Evolutionary conservation across 2,888 invertebrate genomes (phyloP), one percentile per base, ranked within the genome.

Genomic region (Scrobipalpa costella): DNA sequence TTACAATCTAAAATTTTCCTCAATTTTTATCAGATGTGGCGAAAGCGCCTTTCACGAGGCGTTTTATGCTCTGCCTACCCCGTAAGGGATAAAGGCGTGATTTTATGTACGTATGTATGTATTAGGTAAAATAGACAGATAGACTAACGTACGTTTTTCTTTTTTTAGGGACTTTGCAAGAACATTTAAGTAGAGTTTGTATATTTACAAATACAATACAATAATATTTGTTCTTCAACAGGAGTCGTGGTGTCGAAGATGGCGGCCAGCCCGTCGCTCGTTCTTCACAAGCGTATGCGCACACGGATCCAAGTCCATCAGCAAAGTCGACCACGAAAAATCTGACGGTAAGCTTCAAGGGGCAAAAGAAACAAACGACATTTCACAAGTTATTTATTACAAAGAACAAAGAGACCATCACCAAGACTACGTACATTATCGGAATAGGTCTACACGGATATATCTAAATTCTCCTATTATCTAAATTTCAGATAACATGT

Each of bases 191-290:
- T 3, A 27, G 27, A 27, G 27, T 27, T 27, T 27, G 27, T 27
- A 27, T 27, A 5, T 27, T 27, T 27, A n/a, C n/a, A n/a, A n/a
- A n/a, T n/a, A n/a, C n/a, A n/a, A n/a, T n/a, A n/a, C n/a, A n/a
- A n/a, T n/a, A n/a, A n/a, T n/a, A n/a, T 40, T 36, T 50, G 17
- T 52, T 44, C 11, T 38, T 38, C 85, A 83, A 38, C 81, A 94
- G 94, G 93, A 94, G 86, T 93, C 94, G 66, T 94, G 94, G 94
- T 93, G 93, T 82, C 90, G 93, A 68, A 88, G 93, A 72, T 93
- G 93, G 93, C 92, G 93, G 84, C 88, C 92, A 64, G 76, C 83
- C 66, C 90, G 92, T 61, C 88, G 92, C 61, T 78, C 85, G 17
- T 83, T 88, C 81, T 86, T 81, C 77, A 90, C 91, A 75, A 85